A percentile compares a stretch with the other conserved stretches of the same genome.
Evolutionary conservation across 2,888 invertebrate genomes (phyloP).

Genomic region (Portevinia maculata): DNA sequence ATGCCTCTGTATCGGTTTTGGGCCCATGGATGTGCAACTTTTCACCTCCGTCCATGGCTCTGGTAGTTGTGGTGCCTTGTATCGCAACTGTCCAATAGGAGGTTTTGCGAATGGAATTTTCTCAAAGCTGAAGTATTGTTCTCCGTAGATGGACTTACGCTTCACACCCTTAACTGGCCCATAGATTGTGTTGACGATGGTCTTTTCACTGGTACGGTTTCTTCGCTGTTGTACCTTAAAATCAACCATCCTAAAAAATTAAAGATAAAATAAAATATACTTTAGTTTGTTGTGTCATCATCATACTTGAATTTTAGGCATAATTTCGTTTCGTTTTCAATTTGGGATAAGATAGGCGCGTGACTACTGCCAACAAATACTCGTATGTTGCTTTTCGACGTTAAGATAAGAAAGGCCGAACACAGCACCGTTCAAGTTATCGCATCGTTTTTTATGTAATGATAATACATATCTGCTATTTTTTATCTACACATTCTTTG

Average conservation of each 20-base stretch:
- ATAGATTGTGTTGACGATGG: constrained; percentile 80
- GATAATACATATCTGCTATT: too few relatives aligned
- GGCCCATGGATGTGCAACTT: constrained; percentile 82
- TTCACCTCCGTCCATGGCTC: constrained; percentile 83
- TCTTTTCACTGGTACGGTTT: constrained; percentile 79
- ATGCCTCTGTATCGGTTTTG: constrained; percentile 81
- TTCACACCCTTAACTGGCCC: constrained; percentile 82
- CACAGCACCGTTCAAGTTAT: neutral
- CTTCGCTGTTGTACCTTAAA: constrained; percentile 80
- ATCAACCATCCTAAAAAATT: constrained; percentile 77
- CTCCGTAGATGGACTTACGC: constrained; percentile 81
- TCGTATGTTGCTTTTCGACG: neutral
- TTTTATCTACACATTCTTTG: too few relatives aligned
- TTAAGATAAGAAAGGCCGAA: constrained; percentile 34
- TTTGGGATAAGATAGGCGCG: constrained; percentile 27
- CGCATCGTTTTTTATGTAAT: too few relatives aligned
- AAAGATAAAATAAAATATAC: neutral
- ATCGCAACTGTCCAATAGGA: constrained; percentile 80
- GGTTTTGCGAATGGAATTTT: constrained; percentile 82
- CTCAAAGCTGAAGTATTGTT: constrained; percentile 81
- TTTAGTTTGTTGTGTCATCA: constrained; percentile 14
- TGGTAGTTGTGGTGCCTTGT: constrained; percentile 83
- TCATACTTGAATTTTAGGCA: too few relatives aligned
- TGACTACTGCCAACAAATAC: constrained; percentile 15
- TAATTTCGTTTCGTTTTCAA: too few relatives aligned